Evolutionary conservation across 2,113 vertebrate species (phyloP), one percentile per base, ranked within the genome.

Genomic region (Phyllopteryx taeniolatus): DNA sequence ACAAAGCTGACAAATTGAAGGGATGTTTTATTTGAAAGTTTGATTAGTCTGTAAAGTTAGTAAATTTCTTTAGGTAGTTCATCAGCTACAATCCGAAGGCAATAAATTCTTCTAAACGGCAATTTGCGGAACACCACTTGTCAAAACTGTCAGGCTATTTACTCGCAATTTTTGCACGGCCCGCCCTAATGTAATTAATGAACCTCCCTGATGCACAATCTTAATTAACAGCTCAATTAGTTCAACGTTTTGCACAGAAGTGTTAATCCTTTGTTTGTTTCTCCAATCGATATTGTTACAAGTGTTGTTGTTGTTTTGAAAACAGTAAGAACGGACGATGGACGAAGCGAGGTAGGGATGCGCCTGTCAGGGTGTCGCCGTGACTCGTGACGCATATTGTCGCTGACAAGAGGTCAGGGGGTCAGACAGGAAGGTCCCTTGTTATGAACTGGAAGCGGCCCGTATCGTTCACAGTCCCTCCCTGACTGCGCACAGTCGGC

Each of bases 371-470:
- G 73, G 86, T 88, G 89, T 88, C 72, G 75, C 86, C 82, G 70
- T 64, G 46, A 68, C 83, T 19, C 57, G 81, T 93, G 92, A 94
- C 90, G 91, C 83, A 70, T 87, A 92, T 92, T 91, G 89, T 84
- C 71, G 59, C 81, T 93, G 92, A 93, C 92, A 92, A 61, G 92
- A 92, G 93, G 93, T 92, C 79, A 90, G 72, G 71, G 85, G 92
- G 91, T 92, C 91, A 92, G 90, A 92, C 89, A 78, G 89, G 90
- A 90, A 84, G 89, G 89, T 87, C 90, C 89, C 87, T 87, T 91
- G 87, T 92, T 91, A 88, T 88, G 88, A 91, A 91, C 88, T 82
- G 85, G 88, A 90, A 83, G 77, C 73, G 44, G 62, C 31, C 60
- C 65, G 82, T 87, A 91, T 93, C 94, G 91, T 91, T 91, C 86